Evolutionary conservation across 2,797 vertebrate species (phyloP).

Genomic region (Hephaestus fuliginosus): DNA sequence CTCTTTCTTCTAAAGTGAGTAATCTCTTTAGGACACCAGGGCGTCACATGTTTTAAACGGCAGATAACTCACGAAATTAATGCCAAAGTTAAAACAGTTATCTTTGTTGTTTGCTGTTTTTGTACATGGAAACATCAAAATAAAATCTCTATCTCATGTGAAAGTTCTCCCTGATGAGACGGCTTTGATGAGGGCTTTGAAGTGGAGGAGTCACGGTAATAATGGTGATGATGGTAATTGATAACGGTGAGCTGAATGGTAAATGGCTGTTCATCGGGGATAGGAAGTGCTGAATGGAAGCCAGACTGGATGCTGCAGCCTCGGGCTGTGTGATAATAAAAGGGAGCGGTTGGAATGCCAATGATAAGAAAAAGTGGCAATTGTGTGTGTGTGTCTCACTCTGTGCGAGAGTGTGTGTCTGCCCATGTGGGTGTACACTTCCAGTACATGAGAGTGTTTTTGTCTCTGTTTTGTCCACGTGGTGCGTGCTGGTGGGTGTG

Average conservation of each 20-base stretch:
- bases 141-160: constrained; percentile 71
- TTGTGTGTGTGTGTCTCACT: constrained; percentile 42
- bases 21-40: constrained; percentile 31
- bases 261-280: constrained; percentile 81
- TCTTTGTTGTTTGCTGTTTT: constrained; percentile 71
- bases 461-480: constrained; percentile 2
- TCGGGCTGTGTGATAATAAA: constrained; percentile 76
- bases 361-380: constrained; percentile 70
- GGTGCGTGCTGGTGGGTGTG: constrained; percentile 12
- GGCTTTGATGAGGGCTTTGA: constrained; percentile 80
- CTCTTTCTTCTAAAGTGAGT: constrained; percentile 26
- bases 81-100: constrained; percentile 62
- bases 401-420: constrained; percentile 24
- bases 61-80: constrained; percentile 68
- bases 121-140: constrained; percentile 67
- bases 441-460: constrained; percentile 9
- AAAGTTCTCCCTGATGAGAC: constrained; percentile 67
- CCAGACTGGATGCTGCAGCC: constrained; percentile 73
- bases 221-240: constrained; percentile 74
- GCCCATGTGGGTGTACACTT: constrained; percentile 20
- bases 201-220: constrained; percentile 70
- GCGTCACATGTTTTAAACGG: constrained; percentile 58
- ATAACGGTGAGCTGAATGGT: constrained; percentile 77
- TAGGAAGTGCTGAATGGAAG: constrained; percentile 71
- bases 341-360: constrained; percentile 75